These are phyloP conservation scores for Platysternon megacephalum DNA, from an alignment of 2,113 vertebrate species.

Conservation along the genomic window DNA sequence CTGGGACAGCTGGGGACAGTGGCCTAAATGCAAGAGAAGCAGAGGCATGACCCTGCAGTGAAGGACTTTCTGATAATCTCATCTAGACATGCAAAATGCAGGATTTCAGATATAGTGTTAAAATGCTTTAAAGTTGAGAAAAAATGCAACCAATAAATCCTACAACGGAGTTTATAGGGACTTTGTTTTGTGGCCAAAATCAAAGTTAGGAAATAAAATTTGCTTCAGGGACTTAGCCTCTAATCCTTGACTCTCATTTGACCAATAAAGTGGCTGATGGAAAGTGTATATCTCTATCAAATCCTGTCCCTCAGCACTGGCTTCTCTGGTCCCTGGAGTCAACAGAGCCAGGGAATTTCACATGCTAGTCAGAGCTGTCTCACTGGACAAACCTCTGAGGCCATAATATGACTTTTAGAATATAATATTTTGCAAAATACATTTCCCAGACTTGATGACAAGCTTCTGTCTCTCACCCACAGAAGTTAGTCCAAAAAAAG, in stretches of 20 bases:
- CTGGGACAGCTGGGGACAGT: neutral
- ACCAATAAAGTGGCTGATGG: constrained; percentile 43
- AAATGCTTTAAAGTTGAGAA: constrained; percentile 34
- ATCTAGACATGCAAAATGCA: constrained; percentile 1
- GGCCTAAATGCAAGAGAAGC: neutral
- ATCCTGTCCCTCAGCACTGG: neutral
- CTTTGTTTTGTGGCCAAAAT: constrained; percentile 54
- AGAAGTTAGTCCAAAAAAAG: neutral
- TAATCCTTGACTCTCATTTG: constrained; percentile 55
- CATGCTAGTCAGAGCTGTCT: neutral
- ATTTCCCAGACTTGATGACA: neutral
- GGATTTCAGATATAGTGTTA: neutral
- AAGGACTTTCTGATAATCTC: neutral
- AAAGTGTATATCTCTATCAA: constrained; percentile 15
- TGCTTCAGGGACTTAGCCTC: constrained; percentile 55
- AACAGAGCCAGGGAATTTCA: neutral
- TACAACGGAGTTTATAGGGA: neutral
- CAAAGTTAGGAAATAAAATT: constrained; percentile 67
- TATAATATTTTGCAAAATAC: neutral
- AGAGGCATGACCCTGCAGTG: neutral
- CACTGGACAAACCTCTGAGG: neutral
- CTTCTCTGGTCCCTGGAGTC: neutral
- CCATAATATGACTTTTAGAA: neutral
- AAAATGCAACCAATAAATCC: constrained; percentile 51
- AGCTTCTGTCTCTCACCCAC: neutral